Evolutionary conservation across 1,140 invertebrate genomes (phyloP).

Genomic region (Drosophila gunungcola): DNA sequence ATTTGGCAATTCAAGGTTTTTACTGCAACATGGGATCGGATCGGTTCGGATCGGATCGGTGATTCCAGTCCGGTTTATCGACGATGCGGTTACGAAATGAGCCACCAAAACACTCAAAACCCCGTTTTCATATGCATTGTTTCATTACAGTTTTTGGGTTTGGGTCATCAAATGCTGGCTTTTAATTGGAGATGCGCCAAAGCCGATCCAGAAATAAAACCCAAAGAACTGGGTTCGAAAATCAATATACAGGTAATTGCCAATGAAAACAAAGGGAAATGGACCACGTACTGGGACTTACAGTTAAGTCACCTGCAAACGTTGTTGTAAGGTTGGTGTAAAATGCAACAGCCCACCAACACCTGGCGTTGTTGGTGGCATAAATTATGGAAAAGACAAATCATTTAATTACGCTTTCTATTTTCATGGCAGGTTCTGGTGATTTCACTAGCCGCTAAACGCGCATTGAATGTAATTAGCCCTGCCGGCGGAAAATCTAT

Average conservation of each 20-base stretch:
- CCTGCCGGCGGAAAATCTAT: background rate
- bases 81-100: constrained; percentile 55
- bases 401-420: constrained; percentile 60
- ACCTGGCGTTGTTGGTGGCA: constrained; percentile 51
- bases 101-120: constrained; percentile 11
- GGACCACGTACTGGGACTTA: constrained; percentile 12
- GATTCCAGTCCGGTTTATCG: constrained; percentile 42
- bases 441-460: constrained; percentile 57
- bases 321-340: background rate
- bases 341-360: constrained; percentile 30
- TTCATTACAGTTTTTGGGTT: background rate
- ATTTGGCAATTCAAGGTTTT: constrained; percentile 82
- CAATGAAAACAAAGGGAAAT: constrained; percentile 3
- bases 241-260: constrained; percentile 59
- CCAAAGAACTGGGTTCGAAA: constrained; percentile 3
- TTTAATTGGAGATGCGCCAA: constrained; percentile 34
- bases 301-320: constrained; percentile 14
- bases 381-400: constrained; percentile 57
- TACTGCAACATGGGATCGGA: constrained; percentile 43
- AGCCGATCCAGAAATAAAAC: constrained; percentile 6
- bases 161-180: constrained; percentile 31
- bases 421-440: constrained; percentile 54
- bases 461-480: constrained; percentile 45
- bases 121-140: constrained; percentile 3
- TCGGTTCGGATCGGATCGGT: constrained; percentile 15